These are phyloP conservation scores for Kryptopterus vitreolus DNA, from an alignment of 2,797 vertebrate species.

Conservation along the genomic window DNA sequence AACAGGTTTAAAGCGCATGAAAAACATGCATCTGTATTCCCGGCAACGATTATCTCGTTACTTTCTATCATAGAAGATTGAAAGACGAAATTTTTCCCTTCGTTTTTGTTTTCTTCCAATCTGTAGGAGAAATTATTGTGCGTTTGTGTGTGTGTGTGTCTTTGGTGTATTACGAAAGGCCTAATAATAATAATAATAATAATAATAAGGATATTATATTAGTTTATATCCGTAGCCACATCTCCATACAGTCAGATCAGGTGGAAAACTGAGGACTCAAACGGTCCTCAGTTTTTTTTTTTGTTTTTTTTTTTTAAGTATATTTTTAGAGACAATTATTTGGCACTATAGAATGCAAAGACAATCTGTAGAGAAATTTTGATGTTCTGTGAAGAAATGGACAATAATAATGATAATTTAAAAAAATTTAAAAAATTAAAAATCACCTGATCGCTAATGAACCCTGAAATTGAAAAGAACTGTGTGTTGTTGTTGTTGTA, in stretches of 20 bases:
- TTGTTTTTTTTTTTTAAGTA: no score
- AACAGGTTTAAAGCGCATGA: neutral
- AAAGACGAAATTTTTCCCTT: slow-evolving; percentile 3
- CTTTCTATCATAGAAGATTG: slow-evolving; percentile 12
- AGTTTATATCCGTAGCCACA: neutral
- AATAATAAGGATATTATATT: neutral
- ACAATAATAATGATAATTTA: neutral
- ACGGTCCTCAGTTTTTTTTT: no score
- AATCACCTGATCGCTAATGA: neutral
- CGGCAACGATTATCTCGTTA: slow-evolving; percentile 10
- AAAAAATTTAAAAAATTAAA: neutral
- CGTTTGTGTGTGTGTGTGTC: slow-evolving; percentile 15
- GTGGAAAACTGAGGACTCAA: neutral
- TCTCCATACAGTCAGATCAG: neutral
- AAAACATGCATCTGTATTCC: slow-evolving; percentile 1
- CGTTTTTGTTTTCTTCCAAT: slow-evolving; percentile 4
- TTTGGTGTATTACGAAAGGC: slow-evolving; percentile 21
- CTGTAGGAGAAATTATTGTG: slow-evolving; percentile 7
- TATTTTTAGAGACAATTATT: neutral
- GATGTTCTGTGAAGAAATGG: neutral
- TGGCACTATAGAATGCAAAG: neutral
- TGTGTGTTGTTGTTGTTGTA: no score
- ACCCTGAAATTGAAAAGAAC: no score
- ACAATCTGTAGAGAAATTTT: neutral
- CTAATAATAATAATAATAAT: neutral